Evolutionary conservation across 2,888 invertebrate genomes (phyloP).

Genomic region (Schizotus pectinicornis): DNA sequence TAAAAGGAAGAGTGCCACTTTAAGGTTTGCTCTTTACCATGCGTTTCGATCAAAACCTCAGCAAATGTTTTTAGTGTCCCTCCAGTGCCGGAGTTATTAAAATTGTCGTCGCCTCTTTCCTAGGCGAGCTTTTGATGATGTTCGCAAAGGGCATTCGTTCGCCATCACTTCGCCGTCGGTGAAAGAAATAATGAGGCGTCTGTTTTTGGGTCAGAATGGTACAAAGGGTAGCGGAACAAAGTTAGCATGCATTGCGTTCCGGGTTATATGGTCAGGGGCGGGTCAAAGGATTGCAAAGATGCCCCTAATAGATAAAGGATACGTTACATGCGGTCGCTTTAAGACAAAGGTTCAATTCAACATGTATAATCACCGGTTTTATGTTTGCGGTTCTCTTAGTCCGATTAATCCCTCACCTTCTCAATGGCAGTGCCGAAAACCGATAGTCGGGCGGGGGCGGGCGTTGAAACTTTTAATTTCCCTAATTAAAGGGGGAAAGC

Average conservation of each 20-base stretch:
- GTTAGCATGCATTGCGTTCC: slow-evolving; percentile 26
- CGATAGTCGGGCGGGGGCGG: slow-evolving; percentile 9
- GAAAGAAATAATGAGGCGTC: not conserved
- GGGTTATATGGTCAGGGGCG: slow-evolving; percentile 35
- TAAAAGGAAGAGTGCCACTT: not conserved
- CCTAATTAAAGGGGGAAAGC: slow-evolving; percentile 5
- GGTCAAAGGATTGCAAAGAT: slow-evolving; percentile 33
- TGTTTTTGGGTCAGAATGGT: not conserved
- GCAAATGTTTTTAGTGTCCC: not conserved
- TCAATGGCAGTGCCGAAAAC: slow-evolving; percentile 9
- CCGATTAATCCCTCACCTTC: slow-evolving; percentile 11
- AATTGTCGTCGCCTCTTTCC: not conserved
- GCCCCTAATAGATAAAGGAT: slow-evolving; percentile 36
- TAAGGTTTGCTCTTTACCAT: not conserved
- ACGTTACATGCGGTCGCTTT: slow-evolving; percentile 32
- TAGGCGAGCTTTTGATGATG: not conserved
- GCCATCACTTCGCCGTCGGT: too few relatives aligned
- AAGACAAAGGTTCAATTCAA: slow-evolving; percentile 35
- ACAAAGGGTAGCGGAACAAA: slow-evolving; percentile 17
- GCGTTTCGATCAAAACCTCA: not conserved
- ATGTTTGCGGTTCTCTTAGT: slow-evolving; percentile 22
- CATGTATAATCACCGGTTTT: slow-evolving; percentile 31
- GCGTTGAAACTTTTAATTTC: slow-evolving; percentile 17
- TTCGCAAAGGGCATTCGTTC: not conserved
- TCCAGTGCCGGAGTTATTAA: not conserved